Evolutionary conservation across 2,888 invertebrate species (phyloP), one percentile per base, ranked within the genome.

Genomic region (Metalampra italica): DNA sequence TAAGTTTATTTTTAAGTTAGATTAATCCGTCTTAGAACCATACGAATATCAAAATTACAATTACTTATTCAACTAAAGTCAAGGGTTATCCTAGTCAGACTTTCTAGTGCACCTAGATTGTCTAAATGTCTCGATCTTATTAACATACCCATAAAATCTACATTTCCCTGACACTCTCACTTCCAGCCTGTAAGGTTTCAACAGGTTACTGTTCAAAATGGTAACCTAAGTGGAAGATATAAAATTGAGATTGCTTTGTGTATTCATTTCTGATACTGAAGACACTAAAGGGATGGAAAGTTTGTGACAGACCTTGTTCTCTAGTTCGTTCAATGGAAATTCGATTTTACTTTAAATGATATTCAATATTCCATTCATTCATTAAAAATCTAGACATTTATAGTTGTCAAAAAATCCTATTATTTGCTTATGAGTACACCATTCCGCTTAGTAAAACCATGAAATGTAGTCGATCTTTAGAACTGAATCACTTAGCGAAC

Each of bases 81-180:
- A 58, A 63, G 69, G 76, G 75, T 75, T 67, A 71, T 50, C 48
- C 60, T 61, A 66, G 71, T 71, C 73, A 71, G 66, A 76, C 78
- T 78, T 78, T 78, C 78, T 78, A 77, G 67, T 66, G 54, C 60
- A 62, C 52, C 49, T 46, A 44, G 7, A 32, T 39, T 36, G 15
- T 49, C 55, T 56, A 55, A 55, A 45, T 47, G 48, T 55, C 54
- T 49, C 49, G 54, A 57, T 66, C 62, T 56, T 78, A 75, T 62
- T 56, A 39, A 54, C 39, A 49, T 47, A 37, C 45, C 5, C 46
- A 59, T 73, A 78, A 64, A 67, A 63, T 61, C 66, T 51, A 64
- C 60, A 68, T 57, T 77, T 56, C 66, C 57, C 57, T 53, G 54
- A 65, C 68, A 68, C 70, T 71, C 62, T 75, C 66, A 59, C 56